These are phyloP conservation scores for Pyralis farinalis DNA, from an alignment of 2,888 invertebrate genomes.

Conservation along the genomic window DNA sequence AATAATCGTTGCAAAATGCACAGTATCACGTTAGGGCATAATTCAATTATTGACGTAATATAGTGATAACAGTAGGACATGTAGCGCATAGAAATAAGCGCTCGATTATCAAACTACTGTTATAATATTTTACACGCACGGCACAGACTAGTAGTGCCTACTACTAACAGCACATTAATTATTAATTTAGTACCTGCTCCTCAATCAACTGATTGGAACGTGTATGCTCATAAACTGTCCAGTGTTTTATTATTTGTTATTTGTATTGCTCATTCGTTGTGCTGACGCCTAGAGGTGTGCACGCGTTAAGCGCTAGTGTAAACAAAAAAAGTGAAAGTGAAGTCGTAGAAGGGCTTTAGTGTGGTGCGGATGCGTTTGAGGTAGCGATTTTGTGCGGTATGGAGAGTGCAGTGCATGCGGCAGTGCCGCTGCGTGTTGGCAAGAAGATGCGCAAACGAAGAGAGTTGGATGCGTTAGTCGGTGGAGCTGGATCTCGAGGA, in stretches of 20 bases:
- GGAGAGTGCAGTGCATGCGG: constrained; percentile 81
- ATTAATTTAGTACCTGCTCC: not conserved
- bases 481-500: constrained; percentile 70
- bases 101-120: too few relatives aligned
- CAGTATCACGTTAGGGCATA: too few relatives aligned
- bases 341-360: constrained; percentile 21
- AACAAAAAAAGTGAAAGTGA: constrained; percentile 35
- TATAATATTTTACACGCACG: too few relatives aligned
- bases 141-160: too few relatives aligned
- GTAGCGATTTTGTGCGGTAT: constrained; percentile 56
- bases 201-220: not conserved
- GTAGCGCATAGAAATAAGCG: too few relatives aligned
- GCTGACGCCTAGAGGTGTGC: constrained; percentile 34
- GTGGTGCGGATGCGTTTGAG: constrained; percentile 60
- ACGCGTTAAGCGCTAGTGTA: constrained; percentile 31
- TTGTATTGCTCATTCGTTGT: constrained; percentile 47
- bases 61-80: too few relatives aligned
- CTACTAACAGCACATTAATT: too few relatives aligned
- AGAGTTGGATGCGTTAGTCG: constrained; percentile 87
- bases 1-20: too few relatives aligned
- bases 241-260: constrained; percentile 25
- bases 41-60: too few relatives aligned
- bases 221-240: constrained; percentile 17
- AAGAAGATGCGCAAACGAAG: constrained; percentile 90
- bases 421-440: constrained; percentile 83